A percentile compares a stretch with the other conserved stretches of the same genome.
phyloP scores from a whole-genome alignment of 2,888 invertebrate genomes.

The Diaprepes abbreviatus region DNA sequence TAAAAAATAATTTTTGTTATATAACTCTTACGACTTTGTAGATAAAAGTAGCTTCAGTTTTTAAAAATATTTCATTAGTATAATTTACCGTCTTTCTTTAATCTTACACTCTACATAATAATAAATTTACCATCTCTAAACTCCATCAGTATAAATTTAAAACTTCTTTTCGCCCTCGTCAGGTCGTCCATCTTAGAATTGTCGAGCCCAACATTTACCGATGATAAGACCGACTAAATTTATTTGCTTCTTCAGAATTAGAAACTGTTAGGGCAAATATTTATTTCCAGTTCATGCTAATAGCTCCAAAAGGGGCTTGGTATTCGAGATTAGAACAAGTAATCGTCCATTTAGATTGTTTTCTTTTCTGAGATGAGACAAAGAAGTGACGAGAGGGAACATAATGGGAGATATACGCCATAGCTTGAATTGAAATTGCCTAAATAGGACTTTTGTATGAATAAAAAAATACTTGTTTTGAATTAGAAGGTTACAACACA shows the following conservation, averaged over 20 bases:
- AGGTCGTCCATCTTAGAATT: conserved; percentile 39
- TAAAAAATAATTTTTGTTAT: no score
- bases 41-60: no score
- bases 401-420: background rate
- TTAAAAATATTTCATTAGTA: no score
- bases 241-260: conserved; percentile 58
- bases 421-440: background rate
- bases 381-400: conserved; percentile 8
- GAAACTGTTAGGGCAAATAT: conserved; percentile 58
- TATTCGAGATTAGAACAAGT: conserved; percentile 47
- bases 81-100: no score
- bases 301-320: conserved; percentile 39
- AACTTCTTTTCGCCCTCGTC: conserved; percentile 37
- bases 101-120: no score
- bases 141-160: conserved; percentile 35
- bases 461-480: background rate
- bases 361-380: conserved; percentile 20
- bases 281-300: conserved; percentile 57
- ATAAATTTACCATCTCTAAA: conserved; percentile 8
- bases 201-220: conserved; percentile 36
- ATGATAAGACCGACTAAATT: conserved; percentile 56
- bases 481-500: no score
- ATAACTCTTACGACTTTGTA: no score
- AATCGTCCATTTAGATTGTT: conserved; percentile 28
- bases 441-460: background rate